Evolutionary conservation across 2,888 invertebrate genomes (phyloP).

Genomic region (Linnaemya vulpina): DNA sequence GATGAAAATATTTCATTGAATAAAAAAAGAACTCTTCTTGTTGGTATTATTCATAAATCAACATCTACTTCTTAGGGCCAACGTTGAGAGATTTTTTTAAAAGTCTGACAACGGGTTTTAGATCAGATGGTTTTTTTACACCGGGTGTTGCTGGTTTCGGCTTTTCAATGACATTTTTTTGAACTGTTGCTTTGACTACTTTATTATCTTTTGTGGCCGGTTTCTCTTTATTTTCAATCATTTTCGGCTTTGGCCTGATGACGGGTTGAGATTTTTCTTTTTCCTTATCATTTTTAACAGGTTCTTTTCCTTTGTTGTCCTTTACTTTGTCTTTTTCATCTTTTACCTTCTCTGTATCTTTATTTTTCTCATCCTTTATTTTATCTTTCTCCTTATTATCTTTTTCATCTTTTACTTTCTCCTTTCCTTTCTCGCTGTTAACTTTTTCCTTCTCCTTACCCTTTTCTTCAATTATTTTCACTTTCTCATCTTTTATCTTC

Average conservation of each 20-base stretch:
- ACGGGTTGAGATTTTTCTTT: slow-evolving; percentile 8
- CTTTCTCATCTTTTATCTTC: slow-evolving; percentile 68
- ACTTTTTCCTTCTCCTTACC: slow-evolving; percentile 52
- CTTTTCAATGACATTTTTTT: slow-evolving; percentile 26
- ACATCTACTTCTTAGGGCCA: slow-evolving; percentile 48
- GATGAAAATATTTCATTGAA: not conserved
- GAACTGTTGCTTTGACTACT: slow-evolving; percentile 20
- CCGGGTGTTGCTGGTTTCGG: slow-evolving; percentile 29
- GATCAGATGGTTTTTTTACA: slow-evolving; percentile 33
- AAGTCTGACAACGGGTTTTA: slow-evolving; percentile 35
- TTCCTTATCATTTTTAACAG: not conserved
- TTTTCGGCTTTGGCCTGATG: not conserved
- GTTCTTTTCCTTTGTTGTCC: slow-evolving; percentile 29
- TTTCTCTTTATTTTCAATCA: not conserved
- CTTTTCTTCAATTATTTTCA: slow-evolving; percentile 62
- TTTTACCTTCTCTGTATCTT: slow-evolving; percentile 28
- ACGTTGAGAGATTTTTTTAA: slow-evolving; percentile 32
- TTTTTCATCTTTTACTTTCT: slow-evolving; percentile 70
- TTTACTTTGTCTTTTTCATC: slow-evolving; percentile 37
- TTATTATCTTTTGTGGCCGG: not conserved
- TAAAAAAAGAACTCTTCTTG: not conserved
- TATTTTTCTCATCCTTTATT: slow-evolving; percentile 1
- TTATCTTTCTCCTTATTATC: slow-evolving; percentile 72
- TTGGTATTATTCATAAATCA: not conserved
- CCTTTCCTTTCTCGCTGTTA: slow-evolving; percentile 62